Base-by-base conservation (phyloP, 2,888 invertebrate genomes). In the Cyclophora albipunctata region DNA sequence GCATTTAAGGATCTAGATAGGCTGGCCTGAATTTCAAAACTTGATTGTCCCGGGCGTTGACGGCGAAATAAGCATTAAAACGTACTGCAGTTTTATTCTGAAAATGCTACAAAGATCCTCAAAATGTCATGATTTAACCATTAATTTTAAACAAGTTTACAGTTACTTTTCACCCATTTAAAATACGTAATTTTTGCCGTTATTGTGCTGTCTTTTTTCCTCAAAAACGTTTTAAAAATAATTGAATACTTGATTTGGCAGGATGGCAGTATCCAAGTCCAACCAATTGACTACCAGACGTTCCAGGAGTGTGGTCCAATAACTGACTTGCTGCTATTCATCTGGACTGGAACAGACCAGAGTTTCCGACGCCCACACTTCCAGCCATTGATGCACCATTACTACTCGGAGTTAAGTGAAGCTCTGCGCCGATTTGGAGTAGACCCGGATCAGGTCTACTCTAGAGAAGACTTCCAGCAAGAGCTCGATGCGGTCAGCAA, bases 271-370 rank as follows among this genome's bases (percentile, higher is more conserved):
- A 4, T 72, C 1, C 59, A 69, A 2, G 54, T 67, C 0, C 60
- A 74, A 0, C 65, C 64, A 2, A 59, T 78, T 34, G 81, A 81
- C 57, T 76, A 68, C 53, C 81, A 81, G 50, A 73, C 75, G 0
- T 47, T 79, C 1, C 71, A 69, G 55, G 35, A 66, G 0, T 77
- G 77, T 2, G 61, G 68, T 34, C 71, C 70, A 0, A 60, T 59
- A 3, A 48, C 53, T 0, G 81, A 81, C 59, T 64, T 81, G 7
- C 40, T 79, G 3, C 78, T 75, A 65, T 67, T 81, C 50, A 60
- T 75, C 48, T 69, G 73, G 54, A 54, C 64, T 46, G 71, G 72
- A 34, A 63, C 78, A 0, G 78, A 78, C 56, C 59, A 59, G 47
- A 50, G 64, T 48, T 79, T 80, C 70, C 62, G 78, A 2, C 51